Conservation (phyloP, 2,797 vertebrate species). For the Pangasius krempfi region DNA sequence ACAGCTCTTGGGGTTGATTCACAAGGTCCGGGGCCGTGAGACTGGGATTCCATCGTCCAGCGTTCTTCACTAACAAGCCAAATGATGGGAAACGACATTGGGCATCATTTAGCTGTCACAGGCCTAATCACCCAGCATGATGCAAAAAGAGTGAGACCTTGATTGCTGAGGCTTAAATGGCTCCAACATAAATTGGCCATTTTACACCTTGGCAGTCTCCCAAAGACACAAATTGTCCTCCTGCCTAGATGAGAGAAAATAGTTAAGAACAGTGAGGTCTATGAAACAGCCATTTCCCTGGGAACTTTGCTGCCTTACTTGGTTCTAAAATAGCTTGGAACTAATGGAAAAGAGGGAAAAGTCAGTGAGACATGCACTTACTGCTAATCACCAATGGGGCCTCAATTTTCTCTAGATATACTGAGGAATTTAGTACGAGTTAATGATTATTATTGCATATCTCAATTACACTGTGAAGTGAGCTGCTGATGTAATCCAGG, state of each 20-base stretch:
- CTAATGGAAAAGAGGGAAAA: background rate
- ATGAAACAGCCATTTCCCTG: conserved; percentile 68
- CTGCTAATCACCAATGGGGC: conserved; percentile 16
- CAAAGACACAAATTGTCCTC: conserved; percentile 74
- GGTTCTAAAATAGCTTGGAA: conserved; percentile 51
- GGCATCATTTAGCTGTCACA: conserved; percentile 78
- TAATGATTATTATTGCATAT: conserved; percentile 11
- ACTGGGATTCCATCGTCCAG: conserved; percentile 55
- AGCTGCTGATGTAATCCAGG: background rate
- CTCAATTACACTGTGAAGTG: background rate
- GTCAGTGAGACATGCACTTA: background rate
- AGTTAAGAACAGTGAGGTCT: conserved; percentile 64
- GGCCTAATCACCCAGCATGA: conserved; percentile 73
- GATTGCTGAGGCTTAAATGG: conserved; percentile 77
- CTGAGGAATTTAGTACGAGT: conserved; percentile 6
- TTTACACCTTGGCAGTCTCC: conserved; percentile 82
- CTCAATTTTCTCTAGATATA: conserved; percentile 27
- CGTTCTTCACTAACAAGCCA: conserved; percentile 61
- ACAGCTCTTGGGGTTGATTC: conserved; percentile 64
- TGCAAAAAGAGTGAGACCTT: conserved; percentile 72
- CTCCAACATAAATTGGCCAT: conserved; percentile 77
- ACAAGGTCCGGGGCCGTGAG: conserved; percentile 66
- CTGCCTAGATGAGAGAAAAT: conserved; percentile 67
- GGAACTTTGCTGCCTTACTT: conserved; percentile 62
- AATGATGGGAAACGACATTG: conserved; percentile 72